Conservation (phyloP, 2,113 vertebrate species). For the Cavia porcellus region DNA sequence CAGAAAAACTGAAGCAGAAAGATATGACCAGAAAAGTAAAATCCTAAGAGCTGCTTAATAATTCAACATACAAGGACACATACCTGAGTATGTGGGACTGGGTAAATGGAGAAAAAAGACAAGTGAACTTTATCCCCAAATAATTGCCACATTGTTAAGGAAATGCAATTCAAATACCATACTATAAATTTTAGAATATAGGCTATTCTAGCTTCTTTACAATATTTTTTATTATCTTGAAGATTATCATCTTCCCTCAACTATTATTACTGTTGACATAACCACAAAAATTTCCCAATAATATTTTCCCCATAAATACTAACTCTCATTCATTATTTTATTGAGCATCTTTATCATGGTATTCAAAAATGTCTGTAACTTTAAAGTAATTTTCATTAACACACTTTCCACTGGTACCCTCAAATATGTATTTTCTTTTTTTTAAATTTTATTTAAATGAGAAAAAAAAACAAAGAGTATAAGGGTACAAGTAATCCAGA, state of each 20-base stretch:
- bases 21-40: neutral
- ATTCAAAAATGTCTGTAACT: neutral
- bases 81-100: neutral
- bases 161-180: neutral
- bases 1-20: neutral
- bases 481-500: no score
- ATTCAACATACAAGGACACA: neutral
- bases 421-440: no score
- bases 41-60: neutral
- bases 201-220: neutral
- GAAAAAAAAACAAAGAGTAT: no score
- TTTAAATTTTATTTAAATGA: no score
- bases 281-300: neutral
- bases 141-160: neutral
- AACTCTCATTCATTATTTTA: neutral
- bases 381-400: constrained; percentile 47
- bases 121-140: neutral
- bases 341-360: neutral
- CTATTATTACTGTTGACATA: neutral
- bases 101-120: neutral
- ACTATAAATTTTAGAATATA: neutral
- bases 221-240: neutral
- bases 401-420: neutral
- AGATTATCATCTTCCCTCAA: neutral
- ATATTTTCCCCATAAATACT: neutral